Evolutionary conservation across 2,888 invertebrate species (phyloP), one percentile per base, ranked within the genome.

Genomic region (Trachelus troglodyta): DNA sequence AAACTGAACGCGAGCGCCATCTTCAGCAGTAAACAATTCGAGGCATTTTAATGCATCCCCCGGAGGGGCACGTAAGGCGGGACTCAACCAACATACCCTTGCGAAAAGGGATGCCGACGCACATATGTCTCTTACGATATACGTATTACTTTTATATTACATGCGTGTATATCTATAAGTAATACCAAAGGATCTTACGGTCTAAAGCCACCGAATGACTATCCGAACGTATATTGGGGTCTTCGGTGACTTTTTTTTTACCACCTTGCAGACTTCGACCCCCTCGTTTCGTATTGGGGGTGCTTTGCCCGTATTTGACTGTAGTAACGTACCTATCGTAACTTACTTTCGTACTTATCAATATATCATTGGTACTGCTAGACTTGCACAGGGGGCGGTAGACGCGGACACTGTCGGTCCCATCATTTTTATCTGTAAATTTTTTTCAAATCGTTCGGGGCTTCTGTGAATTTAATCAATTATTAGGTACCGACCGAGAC

Each of bases 131-230:
- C 4, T 6, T 23, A 33, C 30, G 69, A 30, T 30, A 69, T 12
- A 33, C 9, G 30, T 69, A 11, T 30, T 33, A 33, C 69, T 40
- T 40, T 40, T 40, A 40, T 40, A 40, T 15, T 15, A 40, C 15
- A 15, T 6, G 15, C 69, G 31, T 30, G 15, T 33, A 69, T 15
- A 33, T 69, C 30, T 69, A 11, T 30, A 12, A 12, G 69, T 12
- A 76, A 78, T 77, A 75, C 76, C 76, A 78, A 78, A 79, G 79
- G 80, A 79, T 77, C 79, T 87, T 87, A 87, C 88, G 87, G 86
- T 83, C 84, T 86, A 88, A 88, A 86, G 85, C 88, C 84, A 82
- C 84, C 83, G 84, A 88, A 88, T 87, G 88, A 88, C 84, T 84
- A 85, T 86, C 87, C 87, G 85, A 87, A 87, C 85, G 86, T 85